Evolutionary conservation across 2,888 invertebrate species (phyloP).

Genomic region (Ischnus inquisitorius): DNA sequence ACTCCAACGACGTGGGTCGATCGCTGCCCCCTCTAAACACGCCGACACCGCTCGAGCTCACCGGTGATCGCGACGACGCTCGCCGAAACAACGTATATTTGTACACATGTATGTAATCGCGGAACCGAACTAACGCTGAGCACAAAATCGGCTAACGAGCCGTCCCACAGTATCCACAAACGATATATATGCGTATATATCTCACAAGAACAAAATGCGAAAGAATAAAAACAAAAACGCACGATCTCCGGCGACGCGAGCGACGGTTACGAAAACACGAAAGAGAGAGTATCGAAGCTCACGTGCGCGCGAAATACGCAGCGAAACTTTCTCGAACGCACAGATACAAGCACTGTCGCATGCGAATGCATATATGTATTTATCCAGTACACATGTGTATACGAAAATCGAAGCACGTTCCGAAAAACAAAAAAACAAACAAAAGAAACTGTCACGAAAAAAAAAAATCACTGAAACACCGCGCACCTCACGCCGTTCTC

Average conservation of each 20-base stretch:
- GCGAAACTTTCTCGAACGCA: slow-evolving; percentile 33
- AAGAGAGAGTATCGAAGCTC: slow-evolving; percentile 4
- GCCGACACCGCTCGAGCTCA: neutral
- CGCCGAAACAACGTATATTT: slow-evolving; percentile 1
- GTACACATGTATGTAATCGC: neutral
- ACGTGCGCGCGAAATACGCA: neutral
- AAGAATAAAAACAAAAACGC: slow-evolving; percentile 15
- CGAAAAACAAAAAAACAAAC: neutral
- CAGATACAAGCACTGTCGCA: slow-evolving; percentile 18
- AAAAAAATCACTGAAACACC: slow-evolving; percentile 33
- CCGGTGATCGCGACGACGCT: slow-evolving; percentile 53
- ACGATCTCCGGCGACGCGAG: neutral
- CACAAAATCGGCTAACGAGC: neutral
- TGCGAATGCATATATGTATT: slow-evolving; percentile 13
- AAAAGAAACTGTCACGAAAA: slow-evolving; percentile 38
- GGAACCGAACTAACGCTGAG: neutral
- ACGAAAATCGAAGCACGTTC: slow-evolving; percentile 21
- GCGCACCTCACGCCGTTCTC: slow-evolving; percentile 28
- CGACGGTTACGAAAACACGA: neutral
- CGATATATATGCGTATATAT: neutral
- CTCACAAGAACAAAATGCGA: slow-evolving; percentile 43
- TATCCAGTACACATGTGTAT: neutral
- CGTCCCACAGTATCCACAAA: slow-evolving; percentile 15
- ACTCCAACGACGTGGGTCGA: slow-evolving; percentile 50
- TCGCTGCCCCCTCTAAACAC: slow-evolving; percentile 39